These are phyloP conservation scores for Heliconius ethilla DNA, from an alignment of 2,888 invertebrate genomes.

Conservation along the genomic window DNA sequence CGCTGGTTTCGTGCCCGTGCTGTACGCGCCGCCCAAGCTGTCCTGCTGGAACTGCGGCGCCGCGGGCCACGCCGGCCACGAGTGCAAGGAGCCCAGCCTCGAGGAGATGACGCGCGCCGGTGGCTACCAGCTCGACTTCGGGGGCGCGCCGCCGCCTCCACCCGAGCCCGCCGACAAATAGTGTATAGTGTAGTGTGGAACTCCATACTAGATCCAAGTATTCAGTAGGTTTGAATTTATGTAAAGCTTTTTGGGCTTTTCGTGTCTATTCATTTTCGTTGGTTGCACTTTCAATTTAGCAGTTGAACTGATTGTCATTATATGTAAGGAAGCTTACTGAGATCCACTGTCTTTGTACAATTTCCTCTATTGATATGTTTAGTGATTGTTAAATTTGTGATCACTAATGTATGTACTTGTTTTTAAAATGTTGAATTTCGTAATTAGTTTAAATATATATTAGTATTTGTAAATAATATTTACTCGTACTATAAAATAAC, in stretches of 20 bases:
- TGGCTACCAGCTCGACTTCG: constrained; percentile 86
- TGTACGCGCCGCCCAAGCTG: constrained; percentile 83
- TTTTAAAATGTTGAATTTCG: constrained; percentile 11
- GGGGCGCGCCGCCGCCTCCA: constrained; percentile 65
- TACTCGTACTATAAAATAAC: not conserved
- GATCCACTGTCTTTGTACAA: constrained; percentile 4
- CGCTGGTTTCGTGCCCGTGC: constrained; percentile 77
- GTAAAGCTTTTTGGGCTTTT: constrained; percentile 54
- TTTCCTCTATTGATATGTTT: constrained; percentile 12
- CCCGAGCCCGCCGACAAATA: constrained; percentile 71
- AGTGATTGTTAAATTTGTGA: not conserved
- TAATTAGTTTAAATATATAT: constrained; percentile 15
- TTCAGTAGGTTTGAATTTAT: constrained; percentile 56
- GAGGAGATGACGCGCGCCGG: constrained; percentile 93
- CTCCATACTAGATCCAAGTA: constrained; percentile 30
- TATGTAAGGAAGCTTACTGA: not conserved
- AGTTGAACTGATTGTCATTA: not conserved
- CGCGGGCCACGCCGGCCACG: constrained; percentile 90
- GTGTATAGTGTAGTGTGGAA: constrained; percentile 44
- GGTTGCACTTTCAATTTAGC: constrained; percentile 67
- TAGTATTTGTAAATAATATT: constrained; percentile 18
- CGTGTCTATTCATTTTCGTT: constrained; percentile 52
- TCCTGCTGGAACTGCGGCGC: constrained; percentile 97
- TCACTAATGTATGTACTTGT: not conserved
- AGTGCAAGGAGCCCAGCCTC: constrained; percentile 95